Conservation (phyloP, 2,113 vertebrate species). For the Dascyllus trimaculatus region DNA sequence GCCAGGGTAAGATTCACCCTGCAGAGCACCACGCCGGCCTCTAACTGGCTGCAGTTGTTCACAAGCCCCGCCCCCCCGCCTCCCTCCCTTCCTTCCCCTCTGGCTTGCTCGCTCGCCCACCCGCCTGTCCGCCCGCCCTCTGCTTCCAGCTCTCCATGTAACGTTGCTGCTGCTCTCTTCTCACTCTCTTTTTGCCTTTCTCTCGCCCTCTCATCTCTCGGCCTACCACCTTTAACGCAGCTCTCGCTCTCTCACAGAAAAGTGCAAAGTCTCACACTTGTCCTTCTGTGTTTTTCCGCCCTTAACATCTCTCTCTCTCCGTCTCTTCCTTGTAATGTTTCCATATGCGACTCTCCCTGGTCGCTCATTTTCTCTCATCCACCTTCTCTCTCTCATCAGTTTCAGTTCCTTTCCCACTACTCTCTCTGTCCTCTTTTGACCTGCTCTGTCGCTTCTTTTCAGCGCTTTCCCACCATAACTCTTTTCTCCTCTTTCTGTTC, state of each 20-base stretch:
- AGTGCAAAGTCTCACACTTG: conserved; percentile 63
- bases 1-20: conserved; percentile 84
- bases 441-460: conserved; percentile 23
- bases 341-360: conserved; percentile 26
- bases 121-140: conserved; percentile 51
- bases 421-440: conserved; percentile 41
- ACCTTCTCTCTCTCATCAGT: conserved; percentile 28
- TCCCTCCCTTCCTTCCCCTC: conserved; percentile 50
- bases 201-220: conserved; percentile 52
- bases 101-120: conserved; percentile 57
- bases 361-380: conserved; percentile 32
- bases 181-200: conserved; percentile 25
- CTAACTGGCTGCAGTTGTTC: conserved; percentile 76
- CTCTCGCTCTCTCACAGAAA: conserved; percentile 33
- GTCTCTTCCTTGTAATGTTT: conserved; percentile 4
- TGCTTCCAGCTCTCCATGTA: conserved; percentile 58
- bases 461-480: conserved; percentile 12
- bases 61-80: conserved; percentile 57
- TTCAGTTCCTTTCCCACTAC: conserved; percentile 25
- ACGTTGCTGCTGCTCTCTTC: conserved; percentile 20
- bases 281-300: conserved; percentile 45
- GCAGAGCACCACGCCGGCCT: conserved; percentile 73
- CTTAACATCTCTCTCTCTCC: conserved; percentile 19
- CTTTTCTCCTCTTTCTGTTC: background rate
- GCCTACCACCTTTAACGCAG: conserved; percentile 41